phyloP scores from a whole-genome alignment of 2,797 vertebrate genomes.

The Scomberomorus guttatus region DNA sequence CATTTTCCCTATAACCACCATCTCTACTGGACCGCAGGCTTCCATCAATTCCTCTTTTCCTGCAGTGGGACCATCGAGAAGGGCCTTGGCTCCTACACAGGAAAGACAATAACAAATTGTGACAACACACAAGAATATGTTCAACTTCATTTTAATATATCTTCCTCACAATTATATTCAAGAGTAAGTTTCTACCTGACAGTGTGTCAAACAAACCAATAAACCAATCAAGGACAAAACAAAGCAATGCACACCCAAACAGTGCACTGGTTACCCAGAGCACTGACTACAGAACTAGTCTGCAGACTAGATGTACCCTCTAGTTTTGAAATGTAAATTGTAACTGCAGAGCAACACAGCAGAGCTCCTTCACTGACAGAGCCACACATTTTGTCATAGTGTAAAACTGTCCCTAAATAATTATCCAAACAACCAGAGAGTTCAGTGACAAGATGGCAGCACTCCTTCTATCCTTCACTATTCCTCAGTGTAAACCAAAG shows the following conservation, averaged over 20 bases:
- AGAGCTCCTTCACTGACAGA: no score
- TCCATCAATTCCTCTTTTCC: slow-evolving; percentile 77
- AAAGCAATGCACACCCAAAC: background rate
- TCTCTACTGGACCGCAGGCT: slow-evolving; percentile 53
- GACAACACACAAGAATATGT: background rate
- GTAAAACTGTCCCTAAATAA: no score
- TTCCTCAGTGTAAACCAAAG: background rate
- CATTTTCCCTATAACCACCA: background rate
- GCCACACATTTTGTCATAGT: no score
- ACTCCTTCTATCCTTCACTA: no score
- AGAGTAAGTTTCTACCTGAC: background rate
- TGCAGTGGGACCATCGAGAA: slow-evolving; percentile 69
- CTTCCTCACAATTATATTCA: background rate
- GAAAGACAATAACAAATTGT: background rate
- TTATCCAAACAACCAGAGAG: no score
- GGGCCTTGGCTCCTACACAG: slow-evolving; percentile 40
- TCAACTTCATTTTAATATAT: background rate
- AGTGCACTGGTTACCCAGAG: no score
- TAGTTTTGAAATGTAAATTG: background rate
- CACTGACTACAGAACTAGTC: background rate
- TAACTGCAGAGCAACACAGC: no score
- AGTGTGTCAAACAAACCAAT: background rate
- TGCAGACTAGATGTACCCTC: background rate
- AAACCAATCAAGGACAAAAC: background rate
- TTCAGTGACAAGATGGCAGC: no score